Base-by-base conservation (phyloP, 2,113 vertebrate species). In the Engystomops pustulosus region DNA sequence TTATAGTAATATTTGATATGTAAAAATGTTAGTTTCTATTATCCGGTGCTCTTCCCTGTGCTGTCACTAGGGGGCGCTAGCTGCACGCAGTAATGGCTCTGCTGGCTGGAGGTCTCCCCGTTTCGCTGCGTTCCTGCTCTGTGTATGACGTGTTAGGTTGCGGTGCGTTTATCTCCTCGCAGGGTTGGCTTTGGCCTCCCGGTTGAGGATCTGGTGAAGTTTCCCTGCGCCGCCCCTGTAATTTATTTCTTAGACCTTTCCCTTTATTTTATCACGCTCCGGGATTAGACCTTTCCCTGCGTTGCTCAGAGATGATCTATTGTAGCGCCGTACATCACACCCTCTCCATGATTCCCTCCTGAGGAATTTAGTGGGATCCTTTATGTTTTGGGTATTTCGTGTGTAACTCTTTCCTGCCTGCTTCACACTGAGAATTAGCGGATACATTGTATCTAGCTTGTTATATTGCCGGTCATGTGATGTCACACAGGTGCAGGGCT, bases 241-340 rank as follows among this genome's bases (percentile, higher is more conserved):
- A 80, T 80, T 80, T 65, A 80, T 67, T 80, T 80, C 62, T 80
- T 32, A 80, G 38, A 68, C 36, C 53, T 45, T 79, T 79, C 5
- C 0, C 32, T 36, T 36, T 8, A 79, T 79, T 38, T 7, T 27
- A 23, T 62, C 17, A 17, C 23, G 2, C 0, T 7, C 5, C 41
- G 58, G 14, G 44, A 74, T 74, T 45, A 2, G 38, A 72, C 38
- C 32, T 47, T 74, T 74, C 30, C 70, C 70, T 49, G 6, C 70
- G 49, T 74, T 47, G 14, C 60, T 65, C 60, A 34, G 14, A 17
- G 25, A 14, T 34, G 41, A 74, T 47, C 15, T 36, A 74, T 47
- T 74, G 8, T 27, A 10, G 70, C 27, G n/a, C 18, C 1, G 20
- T 6, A 27, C 7, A 30, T n/a, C n/a, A 74, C 44, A 30, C 70